Conservation (phyloP, 92 coral and sea anemone species). For the Phenganax marumi region DNA sequence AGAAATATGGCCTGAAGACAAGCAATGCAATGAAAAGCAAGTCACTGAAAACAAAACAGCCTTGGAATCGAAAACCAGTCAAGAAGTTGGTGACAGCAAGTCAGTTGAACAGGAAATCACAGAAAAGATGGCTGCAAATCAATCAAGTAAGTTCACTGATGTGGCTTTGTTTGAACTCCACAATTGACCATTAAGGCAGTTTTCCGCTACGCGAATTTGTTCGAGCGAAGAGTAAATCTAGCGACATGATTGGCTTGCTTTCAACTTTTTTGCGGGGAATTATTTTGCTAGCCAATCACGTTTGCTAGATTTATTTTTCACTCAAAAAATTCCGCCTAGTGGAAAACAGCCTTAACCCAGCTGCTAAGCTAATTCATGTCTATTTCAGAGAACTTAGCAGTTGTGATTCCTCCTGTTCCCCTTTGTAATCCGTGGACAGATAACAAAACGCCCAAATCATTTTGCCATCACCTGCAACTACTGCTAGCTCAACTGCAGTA, state of each 20-base stretch:
- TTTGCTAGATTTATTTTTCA: no score
- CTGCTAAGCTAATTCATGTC: neutral
- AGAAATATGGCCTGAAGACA: neutral
- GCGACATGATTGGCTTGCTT: no score
- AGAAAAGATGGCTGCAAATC: neutral
- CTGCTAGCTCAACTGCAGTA: constrained; percentile 90
- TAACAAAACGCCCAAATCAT: constrained; percentile 59
- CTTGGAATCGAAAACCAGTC: neutral
- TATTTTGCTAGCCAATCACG: no score
- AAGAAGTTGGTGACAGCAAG: neutral
- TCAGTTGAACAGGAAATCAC: neutral
- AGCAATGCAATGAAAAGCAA: neutral
- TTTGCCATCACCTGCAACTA: constrained; percentile 89
- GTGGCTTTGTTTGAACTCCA: neutral
- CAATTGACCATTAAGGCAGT: neutral
- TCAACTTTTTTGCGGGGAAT: no score
- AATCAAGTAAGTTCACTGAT: neutral
- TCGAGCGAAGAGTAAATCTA: no score
- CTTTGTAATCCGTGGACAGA: constrained; percentile 58
- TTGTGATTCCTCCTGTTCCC: constrained; percentile 60
- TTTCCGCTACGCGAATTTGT: no score
- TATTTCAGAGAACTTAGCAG: neutral
- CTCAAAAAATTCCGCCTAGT: no score
- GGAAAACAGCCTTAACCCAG: no score
- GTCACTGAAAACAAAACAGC: neutral